A percentile compares a stretch with the other conserved stretches of the same genome.
These are phyloP conservation scores for Nannoperca obscura DNA, from an alignment of 2,797 vertebrate species.

Conservation along the genomic window DNA sequence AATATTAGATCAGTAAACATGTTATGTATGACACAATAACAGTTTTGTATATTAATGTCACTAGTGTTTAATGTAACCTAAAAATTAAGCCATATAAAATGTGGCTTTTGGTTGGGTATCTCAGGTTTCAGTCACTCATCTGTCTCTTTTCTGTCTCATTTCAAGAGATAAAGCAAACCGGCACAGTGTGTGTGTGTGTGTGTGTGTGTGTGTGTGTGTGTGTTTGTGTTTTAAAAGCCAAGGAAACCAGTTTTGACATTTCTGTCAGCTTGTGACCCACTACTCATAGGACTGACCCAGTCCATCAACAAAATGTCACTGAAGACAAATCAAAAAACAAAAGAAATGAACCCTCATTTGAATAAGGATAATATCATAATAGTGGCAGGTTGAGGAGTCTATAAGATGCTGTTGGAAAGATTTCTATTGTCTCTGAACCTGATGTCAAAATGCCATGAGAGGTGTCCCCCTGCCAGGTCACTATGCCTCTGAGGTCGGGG, in stretches of 20 bases:
- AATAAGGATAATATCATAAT: slow-evolving; percentile 86
- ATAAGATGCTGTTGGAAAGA: slow-evolving; percentile 82
- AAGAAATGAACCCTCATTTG: slow-evolving; percentile 84
- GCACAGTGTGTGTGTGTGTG: slow-evolving; percentile 47
- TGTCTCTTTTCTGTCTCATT: slow-evolving; percentile 40
- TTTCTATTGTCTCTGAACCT: slow-evolving; percentile 83
- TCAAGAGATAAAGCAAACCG: slow-evolving; percentile 65
- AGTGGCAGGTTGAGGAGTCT: slow-evolving; percentile 82
- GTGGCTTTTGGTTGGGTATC: neutral
- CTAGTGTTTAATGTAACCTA: slow-evolving; percentile 5
- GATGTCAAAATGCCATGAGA: slow-evolving; percentile 85
- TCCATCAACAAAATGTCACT: slow-evolving; percentile 85
- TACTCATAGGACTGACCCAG: slow-evolving; percentile 83
- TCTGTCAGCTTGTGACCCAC: slow-evolving; percentile 87
- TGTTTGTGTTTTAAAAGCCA: slow-evolving; percentile 66
- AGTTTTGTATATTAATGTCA: neutral
- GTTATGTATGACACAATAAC: neutral
- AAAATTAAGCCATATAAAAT: neutral
- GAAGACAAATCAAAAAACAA: slow-evolving; percentile 86
- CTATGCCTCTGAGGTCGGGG: slow-evolving; percentile 83
- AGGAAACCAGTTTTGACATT: slow-evolving; percentile 85
- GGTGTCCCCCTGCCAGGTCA: slow-evolving; percentile 85
- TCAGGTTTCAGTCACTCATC: slow-evolving; percentile 48
- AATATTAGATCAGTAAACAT: neutral
- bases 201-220: slow-evolving; percentile 47